Percentiles rank a stretch among this genome's conserved stretches.
phyloP scores from a whole-genome alignment of 2,113 vertebrate species.

The Hipposideros armiger region DNA sequence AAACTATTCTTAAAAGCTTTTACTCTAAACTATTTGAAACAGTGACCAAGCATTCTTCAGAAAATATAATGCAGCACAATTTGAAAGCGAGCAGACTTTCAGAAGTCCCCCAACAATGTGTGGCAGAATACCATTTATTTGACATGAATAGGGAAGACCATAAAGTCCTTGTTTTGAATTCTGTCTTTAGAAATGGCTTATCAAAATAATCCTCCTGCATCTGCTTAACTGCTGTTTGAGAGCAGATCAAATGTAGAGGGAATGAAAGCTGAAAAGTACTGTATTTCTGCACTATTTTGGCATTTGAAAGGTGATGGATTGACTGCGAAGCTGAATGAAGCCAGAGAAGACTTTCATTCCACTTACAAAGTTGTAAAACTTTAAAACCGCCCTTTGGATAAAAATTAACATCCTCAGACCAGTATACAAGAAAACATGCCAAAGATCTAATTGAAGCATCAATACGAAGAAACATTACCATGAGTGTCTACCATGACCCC shows the following conservation, averaged over 20 bases:
- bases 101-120: background rate
- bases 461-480: background rate
- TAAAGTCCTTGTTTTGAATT: constrained; percentile 68
- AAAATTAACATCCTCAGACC: background rate
- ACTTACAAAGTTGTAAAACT: background rate
- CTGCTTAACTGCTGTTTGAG: constrained; percentile 61
- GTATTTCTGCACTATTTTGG: constrained; percentile 36
- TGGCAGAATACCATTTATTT: constrained; percentile 58
- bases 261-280: constrained; percentile 56
- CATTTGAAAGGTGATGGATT: constrained; percentile 16
- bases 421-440: background rate
- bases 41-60: constrained; percentile 1
- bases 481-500: background rate
- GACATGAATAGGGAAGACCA: constrained; percentile 45
- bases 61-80: constrained; percentile 26
- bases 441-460: background rate
- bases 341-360: constrained; percentile 38
- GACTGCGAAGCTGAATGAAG: constrained; percentile 42
- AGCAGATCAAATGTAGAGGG: constrained; percentile 57
- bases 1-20: constrained; percentile 48
- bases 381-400: background rate
- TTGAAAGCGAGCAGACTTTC: constrained; percentile 55
- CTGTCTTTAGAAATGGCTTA: constrained; percentile 70
- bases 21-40: constrained; percentile 52
- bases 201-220: constrained; percentile 67